phyloP scores from a whole-genome alignment of 2,888 invertebrate genomes.

The Agrochola macilenta region DNA sequence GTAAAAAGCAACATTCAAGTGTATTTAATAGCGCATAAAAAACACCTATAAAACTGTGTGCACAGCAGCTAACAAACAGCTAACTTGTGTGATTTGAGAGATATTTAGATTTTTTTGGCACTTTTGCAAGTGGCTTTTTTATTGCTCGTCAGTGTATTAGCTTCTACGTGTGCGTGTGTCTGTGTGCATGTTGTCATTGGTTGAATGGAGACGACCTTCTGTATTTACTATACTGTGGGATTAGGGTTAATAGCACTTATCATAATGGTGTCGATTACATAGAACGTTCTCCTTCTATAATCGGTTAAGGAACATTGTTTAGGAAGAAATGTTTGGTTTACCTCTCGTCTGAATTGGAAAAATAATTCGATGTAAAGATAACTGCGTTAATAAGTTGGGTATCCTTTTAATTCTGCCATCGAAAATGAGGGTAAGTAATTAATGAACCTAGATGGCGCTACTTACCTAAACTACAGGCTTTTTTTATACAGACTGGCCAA shows the following conservation, averaged over 20 bases:
- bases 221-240: neutral
- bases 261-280: slow-evolving; percentile 55
- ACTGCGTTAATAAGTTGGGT: neutral
- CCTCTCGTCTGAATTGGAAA: slow-evolving; percentile 14
- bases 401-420: neutral
- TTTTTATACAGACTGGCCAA: neutral
- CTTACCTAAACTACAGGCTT: neutral
- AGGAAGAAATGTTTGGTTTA: slow-evolving; percentile 20
- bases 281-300: slow-evolving; percentile 39
- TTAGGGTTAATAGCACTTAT: slow-evolving; percentile 47
- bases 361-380: neutral
- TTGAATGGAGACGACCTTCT: neutral
- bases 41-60: no score
- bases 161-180: no score
- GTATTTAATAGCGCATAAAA: no score
- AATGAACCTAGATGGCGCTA: neutral
- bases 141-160: no score
- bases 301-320: slow-evolving; percentile 26
- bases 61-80: no score
- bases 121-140: no score
- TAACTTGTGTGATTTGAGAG: no score
- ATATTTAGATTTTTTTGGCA: no score
- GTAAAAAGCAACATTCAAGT: no score
- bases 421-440: neutral
- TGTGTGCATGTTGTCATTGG: no score